phyloP scores from a whole-genome alignment of 2,888 invertebrate species.

The Caenorhabditis drosophilae region DNA sequence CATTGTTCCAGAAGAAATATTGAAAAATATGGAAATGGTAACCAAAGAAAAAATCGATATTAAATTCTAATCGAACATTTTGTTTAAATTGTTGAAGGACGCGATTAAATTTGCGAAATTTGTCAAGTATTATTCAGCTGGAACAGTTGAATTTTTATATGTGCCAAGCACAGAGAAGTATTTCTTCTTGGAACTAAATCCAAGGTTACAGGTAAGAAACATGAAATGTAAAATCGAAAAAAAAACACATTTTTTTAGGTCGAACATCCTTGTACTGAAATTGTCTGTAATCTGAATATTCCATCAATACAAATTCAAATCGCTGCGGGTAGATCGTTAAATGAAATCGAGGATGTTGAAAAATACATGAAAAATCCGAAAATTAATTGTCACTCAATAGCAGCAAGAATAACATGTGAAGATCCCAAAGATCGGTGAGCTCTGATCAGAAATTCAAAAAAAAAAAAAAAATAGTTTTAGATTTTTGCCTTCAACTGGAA shows the following conservation, averaged over 20 bases:
- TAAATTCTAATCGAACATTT: too few species aligned
- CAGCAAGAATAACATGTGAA: constrained; percentile 94
- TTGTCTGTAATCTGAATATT: constrained; percentile 97
- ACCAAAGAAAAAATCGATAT: too few species aligned
- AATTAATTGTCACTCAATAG: constrained; percentile 75
- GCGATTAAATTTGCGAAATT: constrained; percentile 95
- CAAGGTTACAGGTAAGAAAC: constrained; percentile 79
- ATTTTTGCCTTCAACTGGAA: constrained; percentile 72
- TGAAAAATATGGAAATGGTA: constrained; percentile 99
- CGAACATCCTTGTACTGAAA: constrained; percentile 99
- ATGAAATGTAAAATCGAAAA: neutral
- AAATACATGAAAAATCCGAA: neutral
- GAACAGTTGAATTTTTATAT: constrained; percentile 97
- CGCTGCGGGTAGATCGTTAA: constrained; percentile 84
- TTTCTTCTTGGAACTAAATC: constrained; percentile 95
- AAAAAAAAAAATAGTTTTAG: too few species aligned
- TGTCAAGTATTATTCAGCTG: constrained; percentile 97
- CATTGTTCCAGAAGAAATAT: constrained; percentile 86
- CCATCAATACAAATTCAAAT: constrained; percentile 95
- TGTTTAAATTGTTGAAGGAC: too few species aligned
- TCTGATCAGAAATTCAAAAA: too few species aligned
- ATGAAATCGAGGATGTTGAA: constrained; percentile 10
- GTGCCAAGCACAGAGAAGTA: constrained; percentile 80
- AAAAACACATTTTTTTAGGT: constrained; percentile 74
- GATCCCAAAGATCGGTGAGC: constrained; percentile 72